A percentile compares a stretch with the other conserved stretches of the same genome.
Evolutionary conservation across 2,888 invertebrate genomes (phyloP).

Genomic region (Polymixis lichenea): DNA sequence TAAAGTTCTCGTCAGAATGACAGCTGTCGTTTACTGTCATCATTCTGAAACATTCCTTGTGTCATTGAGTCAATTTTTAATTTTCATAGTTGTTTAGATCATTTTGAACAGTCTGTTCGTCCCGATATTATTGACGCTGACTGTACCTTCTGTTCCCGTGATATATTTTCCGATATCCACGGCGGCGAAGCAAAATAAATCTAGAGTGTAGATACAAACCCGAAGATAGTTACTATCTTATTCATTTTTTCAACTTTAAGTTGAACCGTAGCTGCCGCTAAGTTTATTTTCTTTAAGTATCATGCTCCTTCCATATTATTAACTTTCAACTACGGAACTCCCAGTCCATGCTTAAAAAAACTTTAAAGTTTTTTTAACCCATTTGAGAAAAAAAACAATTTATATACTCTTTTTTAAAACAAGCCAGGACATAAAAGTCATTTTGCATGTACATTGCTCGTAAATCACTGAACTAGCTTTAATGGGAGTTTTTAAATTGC

Average conservation of each 20-base stretch:
- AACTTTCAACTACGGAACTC: slow-evolving; percentile 45
- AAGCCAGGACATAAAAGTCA: slow-evolving; percentile 54
- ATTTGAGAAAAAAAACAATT: slow-evolving; percentile 49
- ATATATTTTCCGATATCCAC: no score
- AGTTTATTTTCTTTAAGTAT: slow-evolving; percentile 32
- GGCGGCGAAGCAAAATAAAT: not conserved
- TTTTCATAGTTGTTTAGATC: no score
- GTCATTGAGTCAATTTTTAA: no score
- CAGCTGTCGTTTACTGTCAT: no score
- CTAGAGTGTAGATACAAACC: not conserved
- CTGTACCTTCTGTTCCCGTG: no score
- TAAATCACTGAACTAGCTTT: slow-evolving; percentile 47
- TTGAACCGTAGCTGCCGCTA: not conserved
- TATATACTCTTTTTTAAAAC: slow-evolving; percentile 41
- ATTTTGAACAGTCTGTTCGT: no score
- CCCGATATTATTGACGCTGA: no score
- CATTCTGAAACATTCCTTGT: no score
- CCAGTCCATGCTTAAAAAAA: slow-evolving; percentile 44
- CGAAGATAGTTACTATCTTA: not conserved
- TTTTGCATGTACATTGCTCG: slow-evolving; percentile 46
- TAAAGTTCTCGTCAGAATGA: no score
- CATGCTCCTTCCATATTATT: slow-evolving; percentile 34
- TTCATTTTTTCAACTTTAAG: slow-evolving; percentile 24
- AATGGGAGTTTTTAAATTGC: slow-evolving; percentile 53
- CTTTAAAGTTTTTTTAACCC: slow-evolving; percentile 37